phyloP scores from a whole-genome alignment of 2,888 invertebrate species.

The Scelioninae gen. 2 region DNA sequence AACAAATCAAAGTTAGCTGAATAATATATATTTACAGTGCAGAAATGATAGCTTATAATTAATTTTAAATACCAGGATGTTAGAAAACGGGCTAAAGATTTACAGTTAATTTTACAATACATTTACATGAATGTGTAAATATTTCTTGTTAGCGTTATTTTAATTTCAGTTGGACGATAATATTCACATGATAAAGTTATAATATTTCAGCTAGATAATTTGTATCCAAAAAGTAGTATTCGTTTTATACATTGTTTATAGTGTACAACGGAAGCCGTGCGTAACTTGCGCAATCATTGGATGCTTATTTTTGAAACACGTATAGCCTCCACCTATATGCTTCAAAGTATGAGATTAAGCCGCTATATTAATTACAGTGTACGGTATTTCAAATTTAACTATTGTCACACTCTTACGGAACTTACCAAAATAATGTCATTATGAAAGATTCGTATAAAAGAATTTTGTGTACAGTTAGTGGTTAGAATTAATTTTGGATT shows the following conservation, averaged over 20 bases:
- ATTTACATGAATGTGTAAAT: too few relatives aligned
- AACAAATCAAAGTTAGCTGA: too few relatives aligned
- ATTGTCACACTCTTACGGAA: constrained; percentile 30
- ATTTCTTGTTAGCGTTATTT: too few relatives aligned
- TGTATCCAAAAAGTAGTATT: not conserved
- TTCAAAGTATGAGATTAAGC: constrained; percentile 44
- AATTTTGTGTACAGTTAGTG: constrained; percentile 13
- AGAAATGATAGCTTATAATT: too few relatives aligned
- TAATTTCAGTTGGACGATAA: too few relatives aligned
- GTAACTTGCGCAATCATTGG: constrained; percentile 29
- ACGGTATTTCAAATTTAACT: constrained; percentile 34
- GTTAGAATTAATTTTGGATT: constrained; percentile 37
- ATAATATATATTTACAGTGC: too few relatives aligned
- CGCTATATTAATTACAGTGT: constrained; percentile 41
- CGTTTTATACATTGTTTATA: constrained; percentile 24
- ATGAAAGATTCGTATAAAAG: constrained; percentile 39
- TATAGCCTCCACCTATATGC: constrained; percentile 30
- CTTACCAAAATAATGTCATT: constrained; percentile 45
- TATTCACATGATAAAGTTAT: too few relatives aligned
- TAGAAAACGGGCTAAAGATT: too few relatives aligned
- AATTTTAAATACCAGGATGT: too few relatives aligned
- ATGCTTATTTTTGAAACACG: constrained; percentile 44
- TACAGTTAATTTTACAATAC: too few relatives aligned
- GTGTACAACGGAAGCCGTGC: constrained; percentile 15
- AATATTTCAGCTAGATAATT: too few relatives aligned